Evolutionary conservation across 2,113 vertebrate species (phyloP).

Genomic region (Sphaerodactylus townsendi): DNA sequence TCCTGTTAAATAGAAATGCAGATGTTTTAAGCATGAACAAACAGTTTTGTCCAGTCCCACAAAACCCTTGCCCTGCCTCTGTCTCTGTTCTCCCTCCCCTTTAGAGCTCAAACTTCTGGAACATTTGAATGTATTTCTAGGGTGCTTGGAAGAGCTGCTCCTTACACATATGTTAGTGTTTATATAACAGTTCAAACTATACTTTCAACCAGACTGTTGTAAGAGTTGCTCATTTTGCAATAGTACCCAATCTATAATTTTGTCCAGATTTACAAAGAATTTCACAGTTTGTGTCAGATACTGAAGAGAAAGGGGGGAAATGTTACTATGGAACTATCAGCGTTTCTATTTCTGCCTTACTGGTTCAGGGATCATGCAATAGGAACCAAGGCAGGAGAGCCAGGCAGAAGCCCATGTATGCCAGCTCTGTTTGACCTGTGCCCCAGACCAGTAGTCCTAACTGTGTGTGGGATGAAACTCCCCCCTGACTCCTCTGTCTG

Average conservation of each 20-base stretch:
- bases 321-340: too few relatives aligned
- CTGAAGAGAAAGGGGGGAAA: background rate
- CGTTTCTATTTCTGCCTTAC: background rate
- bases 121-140: background rate
- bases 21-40: background rate
- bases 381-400: too few relatives aligned
- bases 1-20: background rate
- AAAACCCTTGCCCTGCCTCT: background rate
- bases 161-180: background rate
- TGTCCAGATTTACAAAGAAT: background rate
- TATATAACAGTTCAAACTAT: background rate
- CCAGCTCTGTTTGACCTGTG: too few relatives aligned
- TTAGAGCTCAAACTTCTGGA: background rate
- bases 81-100: background rate
- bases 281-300: background rate
- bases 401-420: too few relatives aligned
- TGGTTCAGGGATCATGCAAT: background rate
- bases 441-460: background rate
- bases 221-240: too few relatives aligned
- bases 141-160: background rate
- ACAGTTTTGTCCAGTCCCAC: background rate
- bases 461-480: too few relatives aligned
- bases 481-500: too few relatives aligned
- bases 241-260: background rate
- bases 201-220: background rate